Evolutionary conservation across 2,888 invertebrate genomes (phyloP).

Genomic region (Harpagoxenus sublaevis): DNA sequence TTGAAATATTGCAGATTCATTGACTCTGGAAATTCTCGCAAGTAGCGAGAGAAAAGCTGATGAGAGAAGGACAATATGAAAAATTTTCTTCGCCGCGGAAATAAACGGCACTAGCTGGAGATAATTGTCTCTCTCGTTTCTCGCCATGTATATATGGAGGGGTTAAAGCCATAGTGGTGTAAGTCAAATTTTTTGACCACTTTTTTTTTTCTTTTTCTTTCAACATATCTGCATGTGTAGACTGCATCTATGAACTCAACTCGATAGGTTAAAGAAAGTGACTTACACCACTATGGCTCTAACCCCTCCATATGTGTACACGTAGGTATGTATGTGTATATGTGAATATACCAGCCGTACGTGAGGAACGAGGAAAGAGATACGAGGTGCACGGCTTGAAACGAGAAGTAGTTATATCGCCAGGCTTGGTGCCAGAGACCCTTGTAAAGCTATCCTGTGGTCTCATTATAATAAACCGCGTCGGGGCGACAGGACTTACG

Average conservation of each 20-base stretch:
- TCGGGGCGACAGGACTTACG: slow-evolving; percentile 65
- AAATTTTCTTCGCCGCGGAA: slow-evolving; percentile 18
- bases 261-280: too few relatives aligned
- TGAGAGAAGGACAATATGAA: slow-evolving; percentile 16
- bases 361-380: slow-evolving; percentile 40
- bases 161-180: too few relatives aligned
- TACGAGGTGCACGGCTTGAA: slow-evolving; percentile 51
- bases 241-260: too few relatives aligned
- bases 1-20: slow-evolving; percentile 1
- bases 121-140: slow-evolving; percentile 52
- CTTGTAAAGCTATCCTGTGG: slow-evolving; percentile 77
- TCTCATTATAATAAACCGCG: slow-evolving; percentile 80
- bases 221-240: too few relatives aligned
- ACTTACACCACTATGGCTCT: too few relatives aligned
- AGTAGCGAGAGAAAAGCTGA: neutral
- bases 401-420: slow-evolving; percentile 72
- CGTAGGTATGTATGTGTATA: neutral
- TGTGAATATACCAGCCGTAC: neutral
- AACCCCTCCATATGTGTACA: neutral
- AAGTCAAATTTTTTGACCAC: too few relatives aligned
- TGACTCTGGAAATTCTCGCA: neutral
- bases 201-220: too few relatives aligned
- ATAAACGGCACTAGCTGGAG: slow-evolving; percentile 37
- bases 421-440: slow-evolving; percentile 79
- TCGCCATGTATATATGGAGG: neutral